These are phyloP conservation scores for Notolabrus celidotus DNA, from an alignment of 2,797 vertebrate genomes.

Conservation along the genomic window DNA sequence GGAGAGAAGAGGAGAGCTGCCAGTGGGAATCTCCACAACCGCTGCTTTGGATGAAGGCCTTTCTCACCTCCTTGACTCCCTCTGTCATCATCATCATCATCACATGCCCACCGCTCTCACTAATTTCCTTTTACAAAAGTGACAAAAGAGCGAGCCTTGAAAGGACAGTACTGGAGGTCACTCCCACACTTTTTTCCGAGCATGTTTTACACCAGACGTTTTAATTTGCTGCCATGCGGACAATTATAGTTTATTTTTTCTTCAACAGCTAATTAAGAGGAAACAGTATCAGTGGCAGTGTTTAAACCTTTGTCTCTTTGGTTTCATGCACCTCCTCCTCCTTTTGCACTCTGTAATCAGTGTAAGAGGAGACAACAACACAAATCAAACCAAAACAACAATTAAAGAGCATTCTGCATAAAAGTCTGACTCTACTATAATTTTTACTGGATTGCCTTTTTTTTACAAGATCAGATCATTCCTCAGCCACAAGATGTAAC, in stretches of 20 bases:
- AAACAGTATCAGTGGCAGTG: slow-evolving; percentile 42
- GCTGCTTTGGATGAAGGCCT: slow-evolving; percentile 54
- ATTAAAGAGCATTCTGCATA: slow-evolving; percentile 18
- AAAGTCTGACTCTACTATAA: slow-evolving; percentile 40
- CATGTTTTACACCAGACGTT: slow-evolving; percentile 63
- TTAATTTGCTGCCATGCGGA: slow-evolving; percentile 63
- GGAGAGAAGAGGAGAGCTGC: slow-evolving; percentile 55
- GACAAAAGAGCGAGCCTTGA: slow-evolving; percentile 57
- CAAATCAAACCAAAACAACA: slow-evolving; percentile 47
- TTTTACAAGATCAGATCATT: slow-evolving; percentile 37
- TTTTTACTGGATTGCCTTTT: slow-evolving; percentile 23
- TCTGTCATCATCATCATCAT: slow-evolving; percentile 50
- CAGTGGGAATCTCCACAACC: slow-evolving; percentile 53
- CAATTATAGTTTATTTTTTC: slow-evolving; percentile 66
- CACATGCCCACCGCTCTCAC: slow-evolving; percentile 50
- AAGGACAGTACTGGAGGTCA: slow-evolving; percentile 66
- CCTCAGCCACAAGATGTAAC: slow-evolving; percentile 24
- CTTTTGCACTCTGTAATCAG: slow-evolving; percentile 35
- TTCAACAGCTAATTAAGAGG: slow-evolving; percentile 65
- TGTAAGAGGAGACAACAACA: slow-evolving; percentile 13
- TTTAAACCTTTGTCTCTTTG: slow-evolving; percentile 55
- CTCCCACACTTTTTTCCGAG: slow-evolving; percentile 51
- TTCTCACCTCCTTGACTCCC: slow-evolving; percentile 65
- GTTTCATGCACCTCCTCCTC: slow-evolving; percentile 26
- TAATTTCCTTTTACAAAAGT: slow-evolving; percentile 72